A percentile compares a stretch with the other conserved stretches of the same genome.
phyloP scores from a whole-genome alignment of 2,113 vertebrate species.

The Vireo altiloquus region DNA sequence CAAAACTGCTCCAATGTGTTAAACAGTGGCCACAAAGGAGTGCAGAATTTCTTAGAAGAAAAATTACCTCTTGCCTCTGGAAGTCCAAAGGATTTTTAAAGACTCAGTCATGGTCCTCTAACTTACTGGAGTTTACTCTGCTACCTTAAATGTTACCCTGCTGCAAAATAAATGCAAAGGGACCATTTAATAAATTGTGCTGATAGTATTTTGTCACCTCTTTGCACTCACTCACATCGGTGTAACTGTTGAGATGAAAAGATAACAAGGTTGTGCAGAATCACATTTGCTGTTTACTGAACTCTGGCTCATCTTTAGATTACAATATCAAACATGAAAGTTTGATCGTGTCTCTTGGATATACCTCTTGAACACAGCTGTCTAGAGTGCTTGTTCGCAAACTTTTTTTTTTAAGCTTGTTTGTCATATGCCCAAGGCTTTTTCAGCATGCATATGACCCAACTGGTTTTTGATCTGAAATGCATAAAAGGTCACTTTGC shows the following conservation, averaged over 20 bases:
- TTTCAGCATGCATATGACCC: neutral
- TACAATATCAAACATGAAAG: neutral
- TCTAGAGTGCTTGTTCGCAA: neutral
- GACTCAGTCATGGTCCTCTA: neutral
- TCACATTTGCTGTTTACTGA: neutral
- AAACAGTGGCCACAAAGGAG: neutral
- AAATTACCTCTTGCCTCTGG: neutral
- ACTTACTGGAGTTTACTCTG: neutral
- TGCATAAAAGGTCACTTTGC: neutral
- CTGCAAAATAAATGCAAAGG: neutral
- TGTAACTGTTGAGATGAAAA: constrained; percentile 14
- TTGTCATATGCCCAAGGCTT: neutral
- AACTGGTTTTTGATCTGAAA: neutral
- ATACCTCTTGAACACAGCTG: neutral
- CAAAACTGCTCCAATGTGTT: neutral
- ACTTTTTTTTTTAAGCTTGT: neutral
- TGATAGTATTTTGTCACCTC: constrained; percentile 9
- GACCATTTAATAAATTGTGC: neutral
- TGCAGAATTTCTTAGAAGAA: neutral
- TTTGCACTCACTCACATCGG: neutral
- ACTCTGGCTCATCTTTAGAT: neutral
- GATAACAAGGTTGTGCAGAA: constrained; percentile 7
- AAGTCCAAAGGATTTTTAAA: neutral
- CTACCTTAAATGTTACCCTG: neutral
- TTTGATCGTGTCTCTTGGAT: neutral